phyloP scores from a whole-genome alignment of 1,140 invertebrate genomes.

The Gyrodactylus bullatarudis region DNA sequence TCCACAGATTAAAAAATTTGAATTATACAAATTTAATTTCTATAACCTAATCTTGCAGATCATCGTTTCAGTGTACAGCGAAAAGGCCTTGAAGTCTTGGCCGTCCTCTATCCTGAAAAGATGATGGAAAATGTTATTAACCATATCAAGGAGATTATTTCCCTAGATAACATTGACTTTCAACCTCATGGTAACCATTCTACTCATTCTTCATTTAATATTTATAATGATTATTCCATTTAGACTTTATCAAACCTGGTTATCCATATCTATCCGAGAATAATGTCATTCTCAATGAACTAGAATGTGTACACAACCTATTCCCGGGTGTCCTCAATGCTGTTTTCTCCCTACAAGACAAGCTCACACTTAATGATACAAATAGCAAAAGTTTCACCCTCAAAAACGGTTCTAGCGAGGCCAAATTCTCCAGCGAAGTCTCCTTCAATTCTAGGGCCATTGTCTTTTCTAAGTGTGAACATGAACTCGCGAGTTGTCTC shows the following conservation, averaged over 20 bases:
- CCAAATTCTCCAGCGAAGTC: not conserved
- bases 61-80: not conserved
- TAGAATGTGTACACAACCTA: not conserved
- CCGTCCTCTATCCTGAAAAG: not conserved
- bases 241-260: not conserved
- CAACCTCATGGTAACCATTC: not conserved
- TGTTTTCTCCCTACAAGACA: not conserved
- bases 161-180: not conserved
- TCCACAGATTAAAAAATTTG: not conserved
- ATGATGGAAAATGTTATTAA: not conserved
- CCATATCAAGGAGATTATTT: not conserved
- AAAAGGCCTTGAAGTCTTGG: not conserved
- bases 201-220: too few species aligned
- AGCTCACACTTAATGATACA: too few species aligned
- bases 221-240: too few species aligned
- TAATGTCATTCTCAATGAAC: not conserved
- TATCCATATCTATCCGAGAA: not conserved
- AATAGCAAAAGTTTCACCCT: not conserved
- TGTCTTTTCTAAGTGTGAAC: not conserved
- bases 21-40: not conserved
- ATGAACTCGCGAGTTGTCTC: not conserved
- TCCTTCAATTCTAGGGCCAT: not conserved
- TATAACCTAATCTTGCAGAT: not conserved
- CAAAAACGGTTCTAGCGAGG: not conserved
- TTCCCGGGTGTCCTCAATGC: not conserved